Percentiles rank a stretch among this genome's conserved stretches.
Evolutionary conservation across 2,113 vertebrate species (phyloP).

Genomic region (Cololabis saira): DNA sequence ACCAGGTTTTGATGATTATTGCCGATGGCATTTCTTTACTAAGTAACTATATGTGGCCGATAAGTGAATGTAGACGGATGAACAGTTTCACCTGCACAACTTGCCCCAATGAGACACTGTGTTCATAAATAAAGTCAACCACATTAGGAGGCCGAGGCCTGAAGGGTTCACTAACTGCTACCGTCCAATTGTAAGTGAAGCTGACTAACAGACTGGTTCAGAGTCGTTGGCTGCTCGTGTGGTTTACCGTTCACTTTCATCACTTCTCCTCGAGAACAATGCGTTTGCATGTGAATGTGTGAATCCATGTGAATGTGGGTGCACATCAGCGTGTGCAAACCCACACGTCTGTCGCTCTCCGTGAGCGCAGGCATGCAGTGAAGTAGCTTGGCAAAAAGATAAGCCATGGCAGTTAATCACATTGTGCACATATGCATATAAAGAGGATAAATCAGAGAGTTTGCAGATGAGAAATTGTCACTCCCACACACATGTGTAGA

Average conservation of each 20-base stretch:
- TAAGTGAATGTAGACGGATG: conserved; percentile 56
- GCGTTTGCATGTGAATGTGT: conserved; percentile 5
- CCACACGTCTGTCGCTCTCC: not conserved
- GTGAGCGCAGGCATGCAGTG: conserved; percentile 14
- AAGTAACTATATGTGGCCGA: conserved; percentile 57
- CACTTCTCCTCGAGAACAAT: conserved; percentile 17
- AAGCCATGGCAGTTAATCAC: conserved; percentile 67
- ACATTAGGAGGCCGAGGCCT: conserved; percentile 45
- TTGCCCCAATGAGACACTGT: conserved; percentile 25
- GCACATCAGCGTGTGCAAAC: not conserved
- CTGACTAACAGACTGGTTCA: conserved; percentile 33
- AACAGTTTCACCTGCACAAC: conserved; percentile 49
- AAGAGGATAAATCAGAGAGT: conserved; percentile 56
- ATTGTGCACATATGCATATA: conserved; percentile 64
- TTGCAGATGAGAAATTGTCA: conserved; percentile 52
- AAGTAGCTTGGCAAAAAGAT: conserved; percentile 49
- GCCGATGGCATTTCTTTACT: conserved; percentile 38
- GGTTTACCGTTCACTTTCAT: conserved; percentile 47
- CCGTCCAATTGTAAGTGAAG: conserved; percentile 35
- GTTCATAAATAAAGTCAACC: conserved; percentile 56
- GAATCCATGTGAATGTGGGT: not conserved
- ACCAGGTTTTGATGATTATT: conserved; percentile 54
- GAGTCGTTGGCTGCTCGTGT: conserved; percentile 26
- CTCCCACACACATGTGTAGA: conserved; percentile 7
- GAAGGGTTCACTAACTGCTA: conserved; percentile 41